phyloP scores from a whole-genome alignment of 1,140 invertebrate genomes.

The Sitodiplosis mosellana region DNA sequence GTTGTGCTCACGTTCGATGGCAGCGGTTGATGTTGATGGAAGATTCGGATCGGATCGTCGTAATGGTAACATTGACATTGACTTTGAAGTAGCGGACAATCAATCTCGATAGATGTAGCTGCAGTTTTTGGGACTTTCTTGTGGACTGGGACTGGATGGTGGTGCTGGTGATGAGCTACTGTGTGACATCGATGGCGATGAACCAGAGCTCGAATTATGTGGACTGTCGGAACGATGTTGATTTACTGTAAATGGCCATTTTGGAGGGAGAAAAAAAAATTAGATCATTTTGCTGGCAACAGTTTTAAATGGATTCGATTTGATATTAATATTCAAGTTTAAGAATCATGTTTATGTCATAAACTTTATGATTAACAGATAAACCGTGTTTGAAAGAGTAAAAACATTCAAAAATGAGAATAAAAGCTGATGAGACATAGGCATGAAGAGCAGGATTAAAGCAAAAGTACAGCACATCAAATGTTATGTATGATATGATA shows the following conservation, averaged over 20 bases:
- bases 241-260: constrained; percentile 17
- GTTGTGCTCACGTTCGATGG: not conserved
- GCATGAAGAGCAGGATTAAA: too few species aligned
- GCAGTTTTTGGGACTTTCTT: constrained; percentile 27
- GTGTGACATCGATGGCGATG: constrained; percentile 25
- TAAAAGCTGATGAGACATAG: too few species aligned
- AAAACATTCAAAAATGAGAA: too few species aligned
- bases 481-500: too few species aligned
- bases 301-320: too few species aligned
- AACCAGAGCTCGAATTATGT: constrained; percentile 24
- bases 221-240: constrained; percentile 26
- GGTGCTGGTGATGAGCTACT: constrained; percentile 26
- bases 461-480: too few species aligned
- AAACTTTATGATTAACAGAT: too few species aligned
- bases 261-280: too few species aligned
- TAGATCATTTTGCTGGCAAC: too few species aligned
- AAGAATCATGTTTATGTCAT: too few species aligned
- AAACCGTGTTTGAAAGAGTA: too few species aligned
- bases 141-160: constrained; percentile 25
- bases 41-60: not conserved
- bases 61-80: constrained; percentile 12
- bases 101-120: constrained; percentile 27
- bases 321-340: too few species aligned
- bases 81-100: constrained; percentile 27
- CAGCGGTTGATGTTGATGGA: not conserved